Evolutionary conservation across 2,797 vertebrate genomes (phyloP).

Genomic region (Diplodus sargus): DNA sequence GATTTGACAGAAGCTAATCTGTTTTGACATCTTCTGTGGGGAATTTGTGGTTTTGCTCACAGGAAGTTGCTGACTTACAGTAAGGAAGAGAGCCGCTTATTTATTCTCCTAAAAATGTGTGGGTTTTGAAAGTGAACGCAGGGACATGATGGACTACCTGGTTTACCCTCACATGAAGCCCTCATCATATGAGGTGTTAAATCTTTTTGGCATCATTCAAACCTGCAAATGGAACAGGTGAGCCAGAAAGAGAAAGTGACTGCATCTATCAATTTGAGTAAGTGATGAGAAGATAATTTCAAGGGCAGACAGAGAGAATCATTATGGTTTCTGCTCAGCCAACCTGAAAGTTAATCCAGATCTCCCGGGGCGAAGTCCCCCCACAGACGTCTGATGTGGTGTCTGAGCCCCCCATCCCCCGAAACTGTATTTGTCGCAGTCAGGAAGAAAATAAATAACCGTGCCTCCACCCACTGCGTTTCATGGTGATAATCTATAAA

Average conservation of each 20-base stretch:
- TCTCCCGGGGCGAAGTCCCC: constrained; percentile 65
- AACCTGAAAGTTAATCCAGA: constrained; percentile 82
- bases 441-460: constrained; percentile 67
- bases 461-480: constrained; percentile 48
- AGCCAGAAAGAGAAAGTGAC: constrained; percentile 57
- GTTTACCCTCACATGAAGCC: constrained; percentile 38
- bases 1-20: constrained; percentile 74
- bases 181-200: constrained; percentile 34
- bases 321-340: constrained; percentile 79
- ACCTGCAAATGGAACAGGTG: constrained; percentile 60
- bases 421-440: constrained; percentile 59
- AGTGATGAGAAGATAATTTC: constrained; percentile 80
- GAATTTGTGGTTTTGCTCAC: constrained; percentile 50
- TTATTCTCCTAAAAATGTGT: constrained; percentile 14
- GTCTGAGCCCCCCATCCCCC: constrained; percentile 42
- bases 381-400: constrained; percentile 49
- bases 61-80: constrained; percentile 44
- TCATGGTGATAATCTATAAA: constrained; percentile 65
- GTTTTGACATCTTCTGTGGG: constrained; percentile 74
- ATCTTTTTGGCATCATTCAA: constrained; percentile 61
- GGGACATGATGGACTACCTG: constrained; percentile 26
- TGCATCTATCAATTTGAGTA: constrained; percentile 77
- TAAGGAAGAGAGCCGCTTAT: constrained; percentile 17
- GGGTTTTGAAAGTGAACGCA: constrained; percentile 23
- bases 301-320: constrained; percentile 80